Percentiles rank a stretch among this genome's conserved stretches.
These are phyloP conservation scores for Trogon surrucura DNA, from an alignment of 2,113 vertebrate genomes.

Conservation along the genomic window DNA sequence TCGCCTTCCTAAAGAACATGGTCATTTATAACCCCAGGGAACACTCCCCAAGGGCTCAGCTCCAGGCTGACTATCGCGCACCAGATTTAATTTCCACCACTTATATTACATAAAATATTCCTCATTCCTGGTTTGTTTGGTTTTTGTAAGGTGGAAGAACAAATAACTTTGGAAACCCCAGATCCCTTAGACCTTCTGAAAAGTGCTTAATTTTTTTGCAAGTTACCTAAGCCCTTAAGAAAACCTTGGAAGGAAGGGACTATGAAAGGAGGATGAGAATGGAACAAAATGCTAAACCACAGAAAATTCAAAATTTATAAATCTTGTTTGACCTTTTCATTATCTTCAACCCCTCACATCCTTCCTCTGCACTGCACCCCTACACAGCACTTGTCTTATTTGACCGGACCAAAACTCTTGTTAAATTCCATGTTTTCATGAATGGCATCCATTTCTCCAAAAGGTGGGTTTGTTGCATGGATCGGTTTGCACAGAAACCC, in stretches of 20 bases:
- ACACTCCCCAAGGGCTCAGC: not conserved
- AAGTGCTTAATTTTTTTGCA: not conserved
- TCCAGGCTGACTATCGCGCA: not conserved
- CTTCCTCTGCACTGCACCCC: fast-evolving
- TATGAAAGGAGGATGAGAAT: not conserved
- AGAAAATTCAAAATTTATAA: not conserved
- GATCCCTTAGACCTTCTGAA: not conserved
- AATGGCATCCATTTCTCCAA: not conserved
- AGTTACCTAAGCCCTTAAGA: not conserved
- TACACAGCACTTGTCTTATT: not conserved
- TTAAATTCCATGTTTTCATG: not conserved
- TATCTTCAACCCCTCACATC: not conserved
- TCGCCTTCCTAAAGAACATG: not conserved
- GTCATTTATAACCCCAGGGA: not conserved
- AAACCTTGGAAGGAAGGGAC: not conserved
- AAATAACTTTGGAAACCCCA: not conserved
- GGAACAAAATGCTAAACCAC: not conserved
- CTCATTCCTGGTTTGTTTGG: not conserved
- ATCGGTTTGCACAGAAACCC: not conserved
- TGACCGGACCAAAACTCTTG: not conserved
- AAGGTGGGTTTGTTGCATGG: not conserved
- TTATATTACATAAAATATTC: not conserved
- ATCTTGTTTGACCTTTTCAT: not conserved
- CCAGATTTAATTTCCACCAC: not conserved
- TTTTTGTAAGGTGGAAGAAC: not conserved